Evolutionary conservation across 2,113 vertebrate genomes (phyloP), one percentile per base, ranked within the genome.

Genomic region (Martes martes): DNA sequence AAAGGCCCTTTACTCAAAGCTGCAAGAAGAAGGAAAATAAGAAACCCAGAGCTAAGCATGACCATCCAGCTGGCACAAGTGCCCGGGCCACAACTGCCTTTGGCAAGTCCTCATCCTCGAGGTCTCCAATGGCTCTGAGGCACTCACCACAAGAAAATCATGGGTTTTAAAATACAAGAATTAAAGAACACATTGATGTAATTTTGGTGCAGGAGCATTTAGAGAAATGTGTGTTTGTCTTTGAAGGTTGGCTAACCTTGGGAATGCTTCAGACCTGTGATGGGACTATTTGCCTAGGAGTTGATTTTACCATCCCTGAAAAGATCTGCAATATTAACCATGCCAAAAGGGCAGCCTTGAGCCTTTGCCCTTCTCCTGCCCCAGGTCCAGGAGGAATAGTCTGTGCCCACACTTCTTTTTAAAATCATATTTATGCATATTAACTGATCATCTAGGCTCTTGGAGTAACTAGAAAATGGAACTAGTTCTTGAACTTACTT

Each of bases 101-200:
- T 98, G 98, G 98, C 98, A 98, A 10, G 2, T 36, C 92, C 92
- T 97, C 95, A 95, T 47, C 96, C 71, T 69, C 7, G 74, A 97
- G 96, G 96, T 97, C 98, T 98, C 98, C 97, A 97, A 21, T 93
- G 92, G 89, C 86, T 98, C 98, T 96, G 93, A 98, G 98, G 95
- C 91, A 91, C 92, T 96, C 45, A 91, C 98, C 98, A 95, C 98
- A 98, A 98, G 98, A 98, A 99, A 99, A 98, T 98, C 98, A 98
- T 97, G 98, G 97, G 97, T 98, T 99, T 98, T 95, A 98, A 98
- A 98, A 97, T 95, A 93, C 83, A 97, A 78, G 97, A 95, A 98
- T 98, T 98, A 98, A 98, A 98, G 97, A 99, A 98, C 98, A 97
- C 96, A 98, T 97, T 98, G 98, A 98, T 98, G 97, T 96, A 98